Percentiles rank a stretch among this genome's conserved stretches.
phyloP scores from a whole-genome alignment of 1,140 invertebrate genomes.

The Dendrolimus kikuchii region DNA sequence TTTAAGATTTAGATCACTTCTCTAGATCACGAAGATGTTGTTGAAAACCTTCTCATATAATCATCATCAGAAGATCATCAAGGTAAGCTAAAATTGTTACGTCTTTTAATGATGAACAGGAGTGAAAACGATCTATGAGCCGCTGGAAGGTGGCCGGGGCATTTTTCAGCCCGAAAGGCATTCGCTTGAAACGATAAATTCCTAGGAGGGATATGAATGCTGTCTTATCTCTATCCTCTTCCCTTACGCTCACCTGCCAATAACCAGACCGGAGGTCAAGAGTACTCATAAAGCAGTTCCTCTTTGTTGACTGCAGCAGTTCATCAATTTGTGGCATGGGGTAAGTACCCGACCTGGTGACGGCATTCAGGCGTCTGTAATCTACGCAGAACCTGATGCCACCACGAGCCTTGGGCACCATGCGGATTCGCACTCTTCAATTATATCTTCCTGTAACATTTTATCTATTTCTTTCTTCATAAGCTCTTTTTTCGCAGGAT shows the following conservation, averaged over 20 bases:
- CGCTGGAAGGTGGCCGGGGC: constrained; percentile 58
- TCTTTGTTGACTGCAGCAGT: constrained; percentile 41
- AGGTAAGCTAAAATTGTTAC: constrained; percentile 45
- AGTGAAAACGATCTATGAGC: constrained; percentile 34
- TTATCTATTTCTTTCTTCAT: constrained; percentile 18
- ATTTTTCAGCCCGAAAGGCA: constrained; percentile 51
- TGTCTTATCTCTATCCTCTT: constrained; percentile 53
- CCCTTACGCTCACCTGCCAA: constrained; percentile 30
- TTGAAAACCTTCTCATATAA: constrained; percentile 28
- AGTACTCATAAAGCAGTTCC: constrained; percentile 43
- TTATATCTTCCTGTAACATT: constrained; percentile 27
- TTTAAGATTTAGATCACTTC: too few species aligned
- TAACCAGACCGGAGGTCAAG: constrained; percentile 61
- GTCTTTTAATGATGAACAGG: constrained; percentile 15
- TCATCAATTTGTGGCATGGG: constrained; percentile 71
- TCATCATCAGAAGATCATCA: constrained; percentile 57
- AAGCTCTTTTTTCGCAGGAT: constrained; percentile 15
- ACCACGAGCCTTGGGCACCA: constrained; percentile 62
- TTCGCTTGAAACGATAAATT: constrained; percentile 34
- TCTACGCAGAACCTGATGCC: constrained; percentile 34
- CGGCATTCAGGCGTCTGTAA: constrained; percentile 46
- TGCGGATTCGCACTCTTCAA: constrained; percentile 36
- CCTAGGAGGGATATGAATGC: constrained; percentile 51
- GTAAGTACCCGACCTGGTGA: constrained; percentile 46
- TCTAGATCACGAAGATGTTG: constrained; percentile 34